These are phyloP conservation scores for Potorous gilbertii DNA, from an alignment of 2,797 vertebrate genomes.

Conservation along the genomic window DNA sequence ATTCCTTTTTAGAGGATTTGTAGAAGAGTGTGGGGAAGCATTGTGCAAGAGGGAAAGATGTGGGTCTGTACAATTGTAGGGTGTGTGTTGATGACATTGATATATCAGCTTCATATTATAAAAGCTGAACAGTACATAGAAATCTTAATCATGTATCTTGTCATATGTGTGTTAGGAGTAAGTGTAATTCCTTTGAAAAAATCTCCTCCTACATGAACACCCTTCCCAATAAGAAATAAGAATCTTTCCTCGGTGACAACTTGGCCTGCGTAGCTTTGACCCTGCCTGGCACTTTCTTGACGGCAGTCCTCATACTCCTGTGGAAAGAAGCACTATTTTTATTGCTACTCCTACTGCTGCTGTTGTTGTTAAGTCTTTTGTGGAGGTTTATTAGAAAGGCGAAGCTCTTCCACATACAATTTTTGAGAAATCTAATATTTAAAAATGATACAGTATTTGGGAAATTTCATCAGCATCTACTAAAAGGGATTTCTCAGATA, in stretches of 20 bases:
- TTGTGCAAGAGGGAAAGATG: not conserved
- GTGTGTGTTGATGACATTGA: not conserved
- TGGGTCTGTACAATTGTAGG: not conserved
- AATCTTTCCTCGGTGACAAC: not conserved
- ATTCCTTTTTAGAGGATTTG: not conserved
- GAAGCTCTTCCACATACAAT: constrained; percentile 1
- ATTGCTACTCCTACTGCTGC: constrained; percentile 10
- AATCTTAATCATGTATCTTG: not conserved
- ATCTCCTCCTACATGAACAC: not conserved
- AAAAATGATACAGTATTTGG: not conserved
- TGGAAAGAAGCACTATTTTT: constrained; percentile 40
- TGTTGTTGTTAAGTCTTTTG: not conserved
- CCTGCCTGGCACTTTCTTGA: not conserved
- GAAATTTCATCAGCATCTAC: constrained; percentile 13
- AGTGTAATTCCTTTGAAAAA: not conserved
- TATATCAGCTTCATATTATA: not conserved
- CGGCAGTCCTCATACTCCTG: not conserved
- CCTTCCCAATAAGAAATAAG: not conserved
- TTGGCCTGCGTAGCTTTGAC: not conserved
- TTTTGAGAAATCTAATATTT: not conserved
- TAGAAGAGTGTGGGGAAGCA: not conserved
- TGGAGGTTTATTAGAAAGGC: not conserved
- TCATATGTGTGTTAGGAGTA: not conserved
- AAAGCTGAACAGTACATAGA: not conserved
- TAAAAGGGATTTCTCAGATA: not conserved